These are phyloP conservation scores for Linurgus olivaceus DNA, from an alignment of 2,797 vertebrate genomes.

Conservation along the genomic window DNA sequence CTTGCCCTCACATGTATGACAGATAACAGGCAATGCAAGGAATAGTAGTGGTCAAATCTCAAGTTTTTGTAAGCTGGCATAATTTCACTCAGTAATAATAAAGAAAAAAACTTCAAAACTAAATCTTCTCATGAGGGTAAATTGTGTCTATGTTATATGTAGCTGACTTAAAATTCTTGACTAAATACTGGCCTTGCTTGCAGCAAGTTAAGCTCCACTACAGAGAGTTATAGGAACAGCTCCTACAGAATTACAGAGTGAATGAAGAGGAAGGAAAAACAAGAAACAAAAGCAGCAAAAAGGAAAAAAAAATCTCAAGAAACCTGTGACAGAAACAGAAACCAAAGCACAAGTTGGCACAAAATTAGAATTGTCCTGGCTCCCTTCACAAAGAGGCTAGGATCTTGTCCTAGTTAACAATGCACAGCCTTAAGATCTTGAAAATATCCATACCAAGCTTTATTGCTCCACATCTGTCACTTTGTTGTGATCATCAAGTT, in stretches of 20 bases:
- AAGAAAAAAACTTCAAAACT: rapidly evolving
- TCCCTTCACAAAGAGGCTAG: not conserved
- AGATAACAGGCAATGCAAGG: not conserved
- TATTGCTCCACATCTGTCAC: not conserved
- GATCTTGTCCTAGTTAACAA: not conserved
- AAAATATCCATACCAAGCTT: not conserved
- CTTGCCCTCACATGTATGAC: not conserved
- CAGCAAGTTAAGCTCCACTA: not conserved
- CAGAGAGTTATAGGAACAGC: not conserved
- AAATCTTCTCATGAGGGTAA: not conserved
- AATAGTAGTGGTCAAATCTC: not conserved
- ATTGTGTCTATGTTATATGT: not conserved
- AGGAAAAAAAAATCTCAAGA: not conserved
- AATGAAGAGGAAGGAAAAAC: not conserved
- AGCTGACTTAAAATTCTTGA: not conserved
- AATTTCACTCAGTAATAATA: not conserved
- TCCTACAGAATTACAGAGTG: not conserved
- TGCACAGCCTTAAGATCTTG: not conserved
- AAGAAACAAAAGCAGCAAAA: not conserved
- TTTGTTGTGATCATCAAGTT: not conserved
- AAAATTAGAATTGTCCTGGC: not conserved
- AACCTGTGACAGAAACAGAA: not conserved
- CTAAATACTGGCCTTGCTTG: not conserved
- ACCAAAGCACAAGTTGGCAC: not conserved
- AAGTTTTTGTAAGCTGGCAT: not conserved